A percentile compares a stretch with the other conserved stretches of the same genome.
phyloP scores from a whole-genome alignment of 2,113 vertebrate genomes.

The Tympanuchus pallidicinctus region DNA sequence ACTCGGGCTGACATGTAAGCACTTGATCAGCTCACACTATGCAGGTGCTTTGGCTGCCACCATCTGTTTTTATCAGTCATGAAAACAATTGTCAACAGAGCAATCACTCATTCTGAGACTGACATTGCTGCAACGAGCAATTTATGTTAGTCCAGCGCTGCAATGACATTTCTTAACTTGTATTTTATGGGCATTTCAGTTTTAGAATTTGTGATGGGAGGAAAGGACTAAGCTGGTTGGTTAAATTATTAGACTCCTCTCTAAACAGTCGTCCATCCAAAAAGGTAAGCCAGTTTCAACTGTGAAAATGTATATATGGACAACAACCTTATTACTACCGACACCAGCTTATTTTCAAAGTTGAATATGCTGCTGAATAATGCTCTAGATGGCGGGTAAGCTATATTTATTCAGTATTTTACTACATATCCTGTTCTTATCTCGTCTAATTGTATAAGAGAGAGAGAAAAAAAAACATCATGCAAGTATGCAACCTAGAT shows the following conservation, averaged over 20 bases:
- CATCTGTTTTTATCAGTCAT: constrained; percentile 29
- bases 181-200: neutral
- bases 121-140: constrained; percentile 30
- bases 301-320: neutral
- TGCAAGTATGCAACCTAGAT: accelerated
- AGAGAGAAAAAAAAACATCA: neutral
- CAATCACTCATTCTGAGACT: constrained; percentile 44
- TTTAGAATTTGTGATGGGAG: neutral
- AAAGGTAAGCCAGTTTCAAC: neutral
- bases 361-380: neutral
- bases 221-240: neutral
- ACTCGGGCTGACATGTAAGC: neutral
- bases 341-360: neutral
- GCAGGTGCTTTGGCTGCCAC: neutral
- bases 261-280: constrained; percentile 13
- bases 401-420: neutral
- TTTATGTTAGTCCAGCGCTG: constrained; percentile 22
- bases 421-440: neutral
- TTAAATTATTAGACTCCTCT: constrained; percentile 1
- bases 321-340: neutral
- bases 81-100: neutral
- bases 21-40: neutral
- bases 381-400: neutral
- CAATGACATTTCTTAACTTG: constrained; percentile 43
- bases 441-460: neutral